phyloP scores from a whole-genome alignment of 2,113 vertebrate genomes.

The Lophotis ruficrista region DNA sequence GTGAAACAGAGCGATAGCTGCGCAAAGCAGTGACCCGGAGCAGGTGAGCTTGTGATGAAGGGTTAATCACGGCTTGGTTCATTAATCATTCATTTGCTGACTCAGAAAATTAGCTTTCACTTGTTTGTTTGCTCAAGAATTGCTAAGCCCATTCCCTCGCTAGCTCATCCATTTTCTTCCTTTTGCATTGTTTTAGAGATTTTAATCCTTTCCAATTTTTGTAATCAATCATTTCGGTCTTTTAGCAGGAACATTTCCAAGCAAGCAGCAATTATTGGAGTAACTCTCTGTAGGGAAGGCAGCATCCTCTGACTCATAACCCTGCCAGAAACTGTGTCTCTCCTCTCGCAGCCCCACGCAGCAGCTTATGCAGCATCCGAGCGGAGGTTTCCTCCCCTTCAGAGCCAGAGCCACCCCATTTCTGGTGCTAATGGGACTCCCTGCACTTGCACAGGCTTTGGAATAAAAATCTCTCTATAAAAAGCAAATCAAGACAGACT shows the following conservation, averaged over 20 bases:
- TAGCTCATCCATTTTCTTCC: conserved; percentile 52
- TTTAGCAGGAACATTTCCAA: conserved; percentile 39
- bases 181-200: conserved; percentile 55
- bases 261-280: conserved; percentile 9
- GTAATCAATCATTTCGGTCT: conserved; percentile 55
- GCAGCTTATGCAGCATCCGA: rapidly evolving
- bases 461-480: neutral
- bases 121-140: conserved; percentile 67
- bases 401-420: neutral
- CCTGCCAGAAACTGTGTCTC: neutral
- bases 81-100: conserved; percentile 65
- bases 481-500: neutral
- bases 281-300: neutral
- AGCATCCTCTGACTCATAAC: neutral
- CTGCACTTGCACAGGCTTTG: neutral
- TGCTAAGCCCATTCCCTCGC: conserved; percentile 32
- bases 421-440: neutral
- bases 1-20: neutral
- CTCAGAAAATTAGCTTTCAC: conserved; percentile 64
- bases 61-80: conserved; percentile 36
- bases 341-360: rapidly evolving
- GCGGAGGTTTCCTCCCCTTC: neutral
- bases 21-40: neutral
- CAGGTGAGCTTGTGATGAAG: conserved; percentile 28
- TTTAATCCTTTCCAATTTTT: conserved; percentile 62